phyloP scores from a whole-genome alignment of 92 coral and sea anemone species.

The Ricordea florida region DNA sequence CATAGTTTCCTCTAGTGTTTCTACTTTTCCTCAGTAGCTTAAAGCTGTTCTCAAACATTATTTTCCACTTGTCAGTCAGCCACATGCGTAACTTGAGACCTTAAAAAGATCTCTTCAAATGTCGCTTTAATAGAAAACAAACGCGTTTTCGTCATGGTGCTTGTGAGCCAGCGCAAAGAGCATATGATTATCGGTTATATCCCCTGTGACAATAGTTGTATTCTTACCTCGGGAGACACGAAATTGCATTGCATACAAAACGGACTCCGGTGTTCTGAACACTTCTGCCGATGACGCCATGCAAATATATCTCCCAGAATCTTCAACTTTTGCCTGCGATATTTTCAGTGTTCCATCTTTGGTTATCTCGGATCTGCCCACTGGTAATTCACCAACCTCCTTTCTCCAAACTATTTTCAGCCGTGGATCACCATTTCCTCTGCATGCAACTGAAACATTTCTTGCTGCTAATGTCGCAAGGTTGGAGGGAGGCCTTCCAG shows the following conservation, averaged over 20 bases:
- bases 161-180: too few relatives aligned
- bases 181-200: too few relatives aligned
- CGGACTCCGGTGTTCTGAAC: not conserved
- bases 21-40: too few relatives aligned
- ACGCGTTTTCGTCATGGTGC: too few relatives aligned
- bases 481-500: not conserved
- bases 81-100: too few relatives aligned
- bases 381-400: not conserved
- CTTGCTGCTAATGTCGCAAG: not conserved
- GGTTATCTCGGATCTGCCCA: not conserved
- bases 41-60: too few relatives aligned
- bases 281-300: not conserved
- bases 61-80: too few relatives aligned
- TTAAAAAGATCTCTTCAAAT: too few relatives aligned
- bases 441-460: not conserved
- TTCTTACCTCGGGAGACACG: not conserved
- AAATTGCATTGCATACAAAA: not conserved
- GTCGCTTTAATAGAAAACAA: too few relatives aligned
- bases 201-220: too few relatives aligned
- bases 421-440: constrained; percentile 1
- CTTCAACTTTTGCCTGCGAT: not conserved
- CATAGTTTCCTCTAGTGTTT: too few relatives aligned
- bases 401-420: constrained; percentile 15
- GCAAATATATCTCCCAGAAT: constrained; percentile 20
- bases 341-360: constrained; percentile 15